Percentiles rank a stretch among this genome's conserved stretches.
phyloP scores from a whole-genome alignment of 2,797 vertebrate species.

The Brachymystax lenok region DNA sequence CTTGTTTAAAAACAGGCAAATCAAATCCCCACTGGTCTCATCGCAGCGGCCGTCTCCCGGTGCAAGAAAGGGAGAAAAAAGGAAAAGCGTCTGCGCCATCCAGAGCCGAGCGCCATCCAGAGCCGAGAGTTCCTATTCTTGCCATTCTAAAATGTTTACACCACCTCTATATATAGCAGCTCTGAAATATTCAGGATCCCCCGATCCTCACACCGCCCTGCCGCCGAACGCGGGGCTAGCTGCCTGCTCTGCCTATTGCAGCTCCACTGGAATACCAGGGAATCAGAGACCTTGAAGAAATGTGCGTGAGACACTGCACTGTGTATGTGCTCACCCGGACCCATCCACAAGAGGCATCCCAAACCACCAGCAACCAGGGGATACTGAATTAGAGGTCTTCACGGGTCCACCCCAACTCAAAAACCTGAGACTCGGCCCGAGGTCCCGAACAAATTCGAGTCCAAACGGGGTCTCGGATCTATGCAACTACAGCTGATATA shows the following conservation, averaged over 20 bases:
- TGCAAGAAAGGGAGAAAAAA: conserved; percentile 27
- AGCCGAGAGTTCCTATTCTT: conserved; percentile 75
- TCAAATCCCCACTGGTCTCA: conserved; percentile 28
- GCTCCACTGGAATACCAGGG: conserved; percentile 19
- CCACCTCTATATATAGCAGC: conserved; percentile 78
- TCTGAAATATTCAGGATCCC: conserved; percentile 82
- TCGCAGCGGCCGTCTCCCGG: conserved; percentile 57
- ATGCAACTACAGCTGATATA: too few species aligned
- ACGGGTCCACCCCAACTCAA: too few species aligned
- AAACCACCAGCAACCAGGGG: not conserved
- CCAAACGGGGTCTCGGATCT: too few species aligned
- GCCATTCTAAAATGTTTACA: conserved; percentile 79
- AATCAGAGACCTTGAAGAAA: conserved; percentile 70
- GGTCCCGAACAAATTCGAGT: too few species aligned
- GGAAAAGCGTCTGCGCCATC: conserved; percentile 40
- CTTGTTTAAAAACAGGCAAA: conserved; percentile 54
- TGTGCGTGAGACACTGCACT: not conserved
- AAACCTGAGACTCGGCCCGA: too few species aligned
- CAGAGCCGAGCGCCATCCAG: conserved; percentile 59
- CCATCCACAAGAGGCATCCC: not conserved
- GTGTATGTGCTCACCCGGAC: not conserved
- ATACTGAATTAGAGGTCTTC: not conserved
- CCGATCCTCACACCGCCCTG: conserved; percentile 62
- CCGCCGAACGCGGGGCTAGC: conserved; percentile 55
- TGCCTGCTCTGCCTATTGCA: not conserved